Evolutionary conservation across 1,140 invertebrate genomes (phyloP).

Genomic region (Magallana angulata): DNA sequence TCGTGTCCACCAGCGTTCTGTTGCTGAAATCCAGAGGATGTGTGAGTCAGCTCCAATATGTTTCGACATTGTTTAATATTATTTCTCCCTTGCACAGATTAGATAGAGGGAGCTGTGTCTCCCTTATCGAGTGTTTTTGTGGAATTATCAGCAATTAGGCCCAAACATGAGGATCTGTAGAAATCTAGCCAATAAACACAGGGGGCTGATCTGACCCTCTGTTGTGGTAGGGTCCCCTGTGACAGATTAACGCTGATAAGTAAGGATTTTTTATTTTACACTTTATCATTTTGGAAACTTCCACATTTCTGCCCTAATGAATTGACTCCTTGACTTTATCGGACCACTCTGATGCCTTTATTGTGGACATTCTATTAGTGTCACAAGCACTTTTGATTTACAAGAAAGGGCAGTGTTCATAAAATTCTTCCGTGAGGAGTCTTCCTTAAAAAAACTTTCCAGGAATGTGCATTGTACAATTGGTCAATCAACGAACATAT

Average conservation of each 20-base stretch:
- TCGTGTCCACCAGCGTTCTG: background rate
- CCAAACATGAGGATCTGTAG: constrained; percentile 26
- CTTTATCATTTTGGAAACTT: constrained; percentile 29
- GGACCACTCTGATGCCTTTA: background rate
- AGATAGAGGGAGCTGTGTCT: constrained; percentile 25
- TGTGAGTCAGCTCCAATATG: constrained; percentile 16
- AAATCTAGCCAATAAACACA: constrained; percentile 34
- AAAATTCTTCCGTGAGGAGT: background rate
- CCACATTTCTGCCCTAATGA: constrained; percentile 27
- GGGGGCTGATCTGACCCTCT: constrained; percentile 10
- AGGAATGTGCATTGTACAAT: too few relatives aligned
- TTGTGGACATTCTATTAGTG: background rate
- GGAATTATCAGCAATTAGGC: constrained; percentile 27
- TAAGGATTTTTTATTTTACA: constrained; percentile 38
- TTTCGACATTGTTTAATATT: constrained; percentile 32
- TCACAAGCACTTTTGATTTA: constrained; percentile 2
- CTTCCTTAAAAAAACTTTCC: too few relatives aligned
- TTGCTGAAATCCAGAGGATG: background rate
- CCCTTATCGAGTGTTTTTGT: constrained; percentile 1
- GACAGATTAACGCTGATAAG: constrained; percentile 33
- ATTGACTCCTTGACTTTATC: constrained; percentile 26
- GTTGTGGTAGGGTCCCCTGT: constrained; percentile 5
- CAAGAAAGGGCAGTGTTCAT: background rate
- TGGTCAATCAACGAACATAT: too few relatives aligned
- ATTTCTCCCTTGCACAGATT: constrained; percentile 24